Percentiles rank a stretch among this genome's conserved stretches.
These are phyloP conservation scores for Caprella mutica DNA, from an alignment of 2,888 invertebrate genomes.

Conservation along the genomic window DNA sequence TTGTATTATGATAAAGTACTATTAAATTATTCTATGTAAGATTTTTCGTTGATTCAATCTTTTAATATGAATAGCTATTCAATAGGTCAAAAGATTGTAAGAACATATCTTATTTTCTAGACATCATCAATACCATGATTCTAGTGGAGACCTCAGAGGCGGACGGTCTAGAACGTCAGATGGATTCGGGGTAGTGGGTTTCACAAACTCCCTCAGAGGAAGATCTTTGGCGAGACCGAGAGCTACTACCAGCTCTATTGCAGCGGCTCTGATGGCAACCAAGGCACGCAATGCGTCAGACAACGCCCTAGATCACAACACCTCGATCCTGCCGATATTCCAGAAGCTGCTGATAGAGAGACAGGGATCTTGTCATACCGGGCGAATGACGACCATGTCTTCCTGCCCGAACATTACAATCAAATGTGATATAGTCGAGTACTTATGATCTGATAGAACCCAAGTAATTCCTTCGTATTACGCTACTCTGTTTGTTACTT, in stretches of 20 bases:
- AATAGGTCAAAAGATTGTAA: no score
- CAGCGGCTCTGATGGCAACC: slow-evolving; percentile 26
- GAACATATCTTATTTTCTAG: no score
- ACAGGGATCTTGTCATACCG: slow-evolving; percentile 42
- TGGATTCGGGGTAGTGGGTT: background rate
- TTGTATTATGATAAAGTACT: no score
- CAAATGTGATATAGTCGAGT: slow-evolving; percentile 90
- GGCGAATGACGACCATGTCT: slow-evolving; percentile 28
- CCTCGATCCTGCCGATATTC: slow-evolving; percentile 68
- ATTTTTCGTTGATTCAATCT: no score
- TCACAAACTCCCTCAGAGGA: slow-evolving; percentile 24
- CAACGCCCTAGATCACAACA: slow-evolving; percentile 32
- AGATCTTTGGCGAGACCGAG: slow-evolving; percentile 18
- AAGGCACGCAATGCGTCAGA: slow-evolving; percentile 28
- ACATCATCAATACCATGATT: slow-evolving; percentile 1
- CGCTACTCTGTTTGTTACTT: background rate
- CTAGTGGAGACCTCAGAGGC: background rate
- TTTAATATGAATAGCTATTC: no score
- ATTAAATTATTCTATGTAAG: no score
- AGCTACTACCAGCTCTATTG: slow-evolving; percentile 27
- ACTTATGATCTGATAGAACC: slow-evolving; percentile 49
- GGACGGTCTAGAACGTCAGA: slow-evolving; percentile 3
- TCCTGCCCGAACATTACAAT: slow-evolving; percentile 90
- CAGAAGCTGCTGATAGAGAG: slow-evolving; percentile 78
- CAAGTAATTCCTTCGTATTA: background rate